Evolutionary conservation across 2,797 vertebrate species (phyloP), one percentile per base, ranked within the genome.

Genomic region (Agapornis canus): DNA sequence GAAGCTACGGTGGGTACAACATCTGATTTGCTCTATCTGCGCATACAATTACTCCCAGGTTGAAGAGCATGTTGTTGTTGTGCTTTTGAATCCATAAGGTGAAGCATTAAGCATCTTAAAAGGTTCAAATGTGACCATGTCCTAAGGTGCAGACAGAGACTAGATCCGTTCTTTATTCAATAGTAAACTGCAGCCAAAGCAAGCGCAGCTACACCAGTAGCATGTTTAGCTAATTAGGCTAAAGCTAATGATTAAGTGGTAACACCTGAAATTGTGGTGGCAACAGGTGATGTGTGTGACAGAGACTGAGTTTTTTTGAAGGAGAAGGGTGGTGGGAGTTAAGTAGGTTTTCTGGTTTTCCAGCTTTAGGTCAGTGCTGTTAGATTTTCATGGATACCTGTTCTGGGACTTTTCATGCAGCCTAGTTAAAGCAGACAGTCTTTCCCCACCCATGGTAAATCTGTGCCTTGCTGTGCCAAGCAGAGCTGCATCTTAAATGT

Each of bases 321-420:
- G 26, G 11, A 42, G 32, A 10, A 7, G 6, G 8, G 1, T 75
- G 16, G 6, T 79, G 15, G 11, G 4, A 10, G 1, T 4, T 20
- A 4, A 4, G 6, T 32, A 13, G 5, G 11, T 8, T 1, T 45
- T 45, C 4, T 27, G 11, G 2, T 45, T 72, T 85, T 43, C 10
- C 2, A 40, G 6, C 6, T 60, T 59, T 20, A 27, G 14, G 13
- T 13, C 8, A 25, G 4, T 27, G 13, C 14, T 70, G 13, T 7
- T 1, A 13, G 21, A 13, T 42, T 29, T 49, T 37, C 0, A 0
- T 0, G 13, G 10, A 1, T 1, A 0, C 2, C 2, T 6, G 6
- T 14, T 39, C 18, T 21, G 10, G 23, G 23, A 12, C 1, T 10
- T 4, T 43, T 37, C 1, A 0, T 2, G 3, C 8, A 35, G 16